These are phyloP conservation scores for Bombus soroeensis DNA, from an alignment of 1,140 invertebrate species.

Conservation along the genomic window DNA sequence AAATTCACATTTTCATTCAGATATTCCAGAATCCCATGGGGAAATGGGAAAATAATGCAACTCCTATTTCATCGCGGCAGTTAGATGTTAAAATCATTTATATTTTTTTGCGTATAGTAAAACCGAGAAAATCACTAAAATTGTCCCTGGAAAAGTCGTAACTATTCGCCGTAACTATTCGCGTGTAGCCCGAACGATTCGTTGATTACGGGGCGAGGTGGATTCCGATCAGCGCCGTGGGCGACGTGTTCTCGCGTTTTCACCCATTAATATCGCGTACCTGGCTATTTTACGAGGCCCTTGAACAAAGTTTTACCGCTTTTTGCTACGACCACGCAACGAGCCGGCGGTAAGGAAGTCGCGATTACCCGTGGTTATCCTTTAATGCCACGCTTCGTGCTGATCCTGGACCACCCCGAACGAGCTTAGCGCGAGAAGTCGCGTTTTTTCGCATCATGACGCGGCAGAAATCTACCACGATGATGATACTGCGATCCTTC, in stretches of 20 bases:
- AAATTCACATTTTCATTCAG: too few species aligned
- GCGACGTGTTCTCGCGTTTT: constrained; percentile 61
- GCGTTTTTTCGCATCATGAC: background rate
- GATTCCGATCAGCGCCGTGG: constrained; percentile 36
- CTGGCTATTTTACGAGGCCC: constrained; percentile 47
- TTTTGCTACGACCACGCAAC: constrained; percentile 41
- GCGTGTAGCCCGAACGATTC: too few species aligned
- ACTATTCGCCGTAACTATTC: too few species aligned
- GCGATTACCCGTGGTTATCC: constrained; percentile 53
- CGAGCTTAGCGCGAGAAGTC: constrained; percentile 5
- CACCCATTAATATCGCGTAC: constrained; percentile 55
- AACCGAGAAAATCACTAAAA: too few species aligned
- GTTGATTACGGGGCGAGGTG: too few species aligned
- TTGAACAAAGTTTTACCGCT: constrained; percentile 8
- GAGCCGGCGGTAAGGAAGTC: constrained; percentile 45
- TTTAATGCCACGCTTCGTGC: constrained; percentile 42
- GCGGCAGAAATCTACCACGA: background rate
- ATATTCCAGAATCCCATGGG: too few species aligned
- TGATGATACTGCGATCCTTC: background rate
- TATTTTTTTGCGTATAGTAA: too few species aligned
- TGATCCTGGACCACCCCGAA: constrained; percentile 55
- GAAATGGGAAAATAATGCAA: too few species aligned
- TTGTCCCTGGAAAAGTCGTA: too few species aligned
- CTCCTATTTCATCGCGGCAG: too few species aligned
- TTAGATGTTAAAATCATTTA: too few species aligned